Evolutionary conservation across 1,140 invertebrate species (phyloP).

Genomic region (Hyphantria cunea): DNA sequence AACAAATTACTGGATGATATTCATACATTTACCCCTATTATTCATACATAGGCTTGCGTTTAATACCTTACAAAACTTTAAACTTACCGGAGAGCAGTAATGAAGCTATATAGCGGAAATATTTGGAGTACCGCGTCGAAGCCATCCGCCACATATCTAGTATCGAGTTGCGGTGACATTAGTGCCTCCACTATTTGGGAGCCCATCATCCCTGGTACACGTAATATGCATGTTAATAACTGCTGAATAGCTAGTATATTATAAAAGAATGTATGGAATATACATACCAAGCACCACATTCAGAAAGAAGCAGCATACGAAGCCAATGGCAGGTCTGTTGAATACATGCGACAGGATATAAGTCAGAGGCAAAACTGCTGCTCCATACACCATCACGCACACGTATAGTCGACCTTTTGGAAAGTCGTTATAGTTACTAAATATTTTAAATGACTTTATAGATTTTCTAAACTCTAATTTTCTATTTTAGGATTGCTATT

Average conservation of each 20-base stretch:
- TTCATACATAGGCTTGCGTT: too few species aligned
- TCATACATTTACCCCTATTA: too few species aligned
- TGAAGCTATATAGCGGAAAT: conserved; percentile 88
- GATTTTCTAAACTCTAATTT: too few species aligned
- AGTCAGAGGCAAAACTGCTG: conserved; percentile 79
- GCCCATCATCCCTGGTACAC: conserved; percentile 82
- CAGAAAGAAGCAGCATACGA: conserved; percentile 87
- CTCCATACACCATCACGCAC: conserved; percentile 78
- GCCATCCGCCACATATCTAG: conserved; percentile 82
- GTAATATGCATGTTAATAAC: neutral
- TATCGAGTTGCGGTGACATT: conserved; percentile 81
- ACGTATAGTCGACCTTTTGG: conserved; percentile 69
- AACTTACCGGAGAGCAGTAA: conserved; percentile 54
- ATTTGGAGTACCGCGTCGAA: conserved; percentile 86
- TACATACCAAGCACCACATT: conserved; percentile 85
- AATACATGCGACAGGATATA: conserved; percentile 69
- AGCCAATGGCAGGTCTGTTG: conserved; percentile 87
- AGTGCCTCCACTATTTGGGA: conserved; percentile 87
- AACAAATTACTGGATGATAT: too few species aligned
- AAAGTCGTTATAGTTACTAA: too few species aligned
- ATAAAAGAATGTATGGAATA: too few species aligned
- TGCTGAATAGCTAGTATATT: too few species aligned
- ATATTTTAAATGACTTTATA: neutral
- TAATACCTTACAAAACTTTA: neutral
- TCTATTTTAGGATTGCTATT: too few species aligned